Percentiles rank a stretch among this genome's conserved stretches.
Evolutionary conservation across 1,140 invertebrate species (phyloP).

Genomic region (Leguminivora glycinivorella): DNA sequence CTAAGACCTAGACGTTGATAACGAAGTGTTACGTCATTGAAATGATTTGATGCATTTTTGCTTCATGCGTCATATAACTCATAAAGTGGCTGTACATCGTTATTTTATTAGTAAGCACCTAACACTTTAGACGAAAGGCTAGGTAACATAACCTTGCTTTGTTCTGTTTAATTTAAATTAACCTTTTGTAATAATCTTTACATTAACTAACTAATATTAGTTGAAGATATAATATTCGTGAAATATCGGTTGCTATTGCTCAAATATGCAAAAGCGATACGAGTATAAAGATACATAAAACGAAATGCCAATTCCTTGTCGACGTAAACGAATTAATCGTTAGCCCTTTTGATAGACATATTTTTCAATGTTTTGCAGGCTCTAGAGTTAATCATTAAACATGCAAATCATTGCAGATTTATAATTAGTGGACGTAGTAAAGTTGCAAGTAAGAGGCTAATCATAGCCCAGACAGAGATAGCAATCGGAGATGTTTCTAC

Average conservation of each 20-base stretch:
- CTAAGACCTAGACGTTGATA: background rate
- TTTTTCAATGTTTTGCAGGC: background rate
- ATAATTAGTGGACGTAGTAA: background rate
- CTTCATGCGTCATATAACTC: conserved; percentile 9
- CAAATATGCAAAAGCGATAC: too few relatives aligned
- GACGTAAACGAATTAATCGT: too few relatives aligned
- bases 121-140: too few relatives aligned
- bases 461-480: background rate
- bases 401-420: background rate
- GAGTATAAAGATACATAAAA: too few relatives aligned
- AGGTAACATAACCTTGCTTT: too few relatives aligned
- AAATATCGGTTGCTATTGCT: too few relatives aligned
- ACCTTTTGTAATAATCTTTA: too few relatives aligned
- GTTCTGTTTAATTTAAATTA: too few relatives aligned
- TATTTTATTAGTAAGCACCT: background rate
- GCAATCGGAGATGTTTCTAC: background rate
- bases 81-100: background rate
- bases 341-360: background rate
- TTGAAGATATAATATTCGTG: too few relatives aligned
- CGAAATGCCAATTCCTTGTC: too few relatives aligned
- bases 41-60: conserved; percentile 4
- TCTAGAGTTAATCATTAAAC: background rate
- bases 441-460: too few relatives aligned
- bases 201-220: too few relatives aligned
- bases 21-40: background rate